Evolutionary conservation across 2,797 vertebrate genomes (phyloP).

Genomic region (Acridotheres tristis): DNA sequence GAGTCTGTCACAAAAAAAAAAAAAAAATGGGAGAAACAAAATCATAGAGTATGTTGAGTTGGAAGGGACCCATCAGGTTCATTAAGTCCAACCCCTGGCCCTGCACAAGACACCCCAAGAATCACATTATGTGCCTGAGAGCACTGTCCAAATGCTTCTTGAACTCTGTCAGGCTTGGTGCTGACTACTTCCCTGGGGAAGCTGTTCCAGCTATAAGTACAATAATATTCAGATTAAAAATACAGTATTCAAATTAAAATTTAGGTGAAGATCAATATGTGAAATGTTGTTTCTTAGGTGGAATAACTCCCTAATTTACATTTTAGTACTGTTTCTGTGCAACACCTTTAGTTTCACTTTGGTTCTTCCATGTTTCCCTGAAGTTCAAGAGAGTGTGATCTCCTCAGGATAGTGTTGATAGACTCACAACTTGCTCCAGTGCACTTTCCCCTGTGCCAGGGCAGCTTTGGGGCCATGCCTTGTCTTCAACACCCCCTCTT

Average conservation of each 20-base stretch:
- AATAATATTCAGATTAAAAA: background rate
- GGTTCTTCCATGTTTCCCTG: background rate
- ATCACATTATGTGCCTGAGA: background rate
- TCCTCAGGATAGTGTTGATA: background rate
- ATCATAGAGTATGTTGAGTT: background rate
- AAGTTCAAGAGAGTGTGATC: background rate
- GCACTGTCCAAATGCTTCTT: background rate
- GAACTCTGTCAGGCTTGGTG: background rate
- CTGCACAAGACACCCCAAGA: background rate
- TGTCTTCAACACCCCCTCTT: fast-evolving
- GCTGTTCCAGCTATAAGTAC: background rate
- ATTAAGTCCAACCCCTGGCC: background rate
- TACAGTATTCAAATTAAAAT: background rate
- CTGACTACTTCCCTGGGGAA: background rate
- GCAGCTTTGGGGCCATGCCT: fast-evolving
- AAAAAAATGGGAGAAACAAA: background rate
- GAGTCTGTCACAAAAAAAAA: background rate
- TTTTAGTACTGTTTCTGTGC: background rate
- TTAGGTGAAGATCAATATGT: background rate
- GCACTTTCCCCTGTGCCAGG: background rate
- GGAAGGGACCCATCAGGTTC: background rate
- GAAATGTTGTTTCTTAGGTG: background rate
- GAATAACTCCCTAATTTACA: background rate
- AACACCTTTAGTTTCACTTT: background rate
- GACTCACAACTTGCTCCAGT: fast-evolving